Percentiles rank a stretch among this genome's conserved stretches.
These are phyloP conservation scores for Podotricha telesiphe DNA, from an alignment of 2,888 invertebrate genomes.

Conservation along the genomic window DNA sequence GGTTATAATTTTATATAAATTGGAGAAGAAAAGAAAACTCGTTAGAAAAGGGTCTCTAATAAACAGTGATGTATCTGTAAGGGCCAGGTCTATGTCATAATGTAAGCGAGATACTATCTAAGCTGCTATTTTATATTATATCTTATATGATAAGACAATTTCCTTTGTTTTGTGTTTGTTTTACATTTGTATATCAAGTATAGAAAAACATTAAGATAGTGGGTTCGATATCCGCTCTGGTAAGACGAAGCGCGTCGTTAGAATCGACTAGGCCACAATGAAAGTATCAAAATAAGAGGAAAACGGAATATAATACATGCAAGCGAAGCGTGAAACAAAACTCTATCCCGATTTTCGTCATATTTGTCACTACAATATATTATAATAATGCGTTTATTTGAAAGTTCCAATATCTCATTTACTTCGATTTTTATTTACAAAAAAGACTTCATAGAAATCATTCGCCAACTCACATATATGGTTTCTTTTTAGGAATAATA, in stretches of 20 bases:
- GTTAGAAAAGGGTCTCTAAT: not conserved
- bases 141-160: not conserved
- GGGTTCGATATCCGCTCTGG: no score
- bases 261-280: no score
- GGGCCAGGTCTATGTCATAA: not conserved
- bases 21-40: slow-evolving; percentile 9
- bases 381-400: no score
- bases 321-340: no score
- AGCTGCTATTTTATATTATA: not conserved
- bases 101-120: not conserved
- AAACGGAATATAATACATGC: no score
- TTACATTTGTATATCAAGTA: no score
- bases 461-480: not conserved
- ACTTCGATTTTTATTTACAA: not conserved
- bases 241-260: no score
- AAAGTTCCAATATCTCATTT: no score
- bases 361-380: no score
- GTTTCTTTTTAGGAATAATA: slow-evolving; percentile 1
- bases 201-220: no score
- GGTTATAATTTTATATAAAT: slow-evolving; percentile 12
- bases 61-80: not conserved
- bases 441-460: not conserved
- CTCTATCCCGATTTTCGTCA: no score
- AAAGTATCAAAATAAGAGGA: no score
- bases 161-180: not conserved